phyloP scores from a whole-genome alignment of 2,797 vertebrate species.

The Acrossocheilus wenchowensis region DNA sequence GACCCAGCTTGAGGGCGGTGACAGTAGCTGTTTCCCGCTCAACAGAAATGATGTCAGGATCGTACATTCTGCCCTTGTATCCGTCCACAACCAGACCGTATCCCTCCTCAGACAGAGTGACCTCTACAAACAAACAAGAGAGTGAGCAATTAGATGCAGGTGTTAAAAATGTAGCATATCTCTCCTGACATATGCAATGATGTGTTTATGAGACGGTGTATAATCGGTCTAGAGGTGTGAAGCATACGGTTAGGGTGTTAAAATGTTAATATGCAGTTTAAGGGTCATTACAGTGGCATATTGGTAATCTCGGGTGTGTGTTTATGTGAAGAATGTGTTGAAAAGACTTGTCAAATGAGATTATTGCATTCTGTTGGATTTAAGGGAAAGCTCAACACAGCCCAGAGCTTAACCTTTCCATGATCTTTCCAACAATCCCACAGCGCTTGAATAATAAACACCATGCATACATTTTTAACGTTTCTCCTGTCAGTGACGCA shows the following conservation, averaged over 20 bases:
- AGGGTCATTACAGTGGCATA: background rate
- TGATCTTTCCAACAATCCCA: background rate
- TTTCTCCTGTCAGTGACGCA: background rate
- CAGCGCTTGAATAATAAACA: constrained; percentile 10
- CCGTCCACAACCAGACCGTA: constrained; percentile 65
- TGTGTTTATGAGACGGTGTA: background rate
- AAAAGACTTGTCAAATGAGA: background rate
- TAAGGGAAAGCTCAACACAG: background rate
- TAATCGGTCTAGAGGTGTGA: constrained; percentile 6
- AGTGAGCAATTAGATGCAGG: background rate
- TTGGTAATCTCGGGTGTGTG: background rate
- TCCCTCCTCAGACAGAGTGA: constrained; percentile 68
- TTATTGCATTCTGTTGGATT: background rate
- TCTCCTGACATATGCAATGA: constrained; percentile 1
- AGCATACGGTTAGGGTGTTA: background rate
- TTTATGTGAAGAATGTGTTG: background rate
- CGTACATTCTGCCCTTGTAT: constrained; percentile 48
- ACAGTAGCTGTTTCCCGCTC: constrained; percentile 63
- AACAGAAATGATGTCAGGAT: constrained; percentile 62
- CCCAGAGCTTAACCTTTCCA: constrained; percentile 11
- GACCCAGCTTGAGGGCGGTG: constrained; percentile 68
- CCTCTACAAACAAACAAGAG: constrained; percentile 61
- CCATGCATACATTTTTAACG: constrained; percentile 1
- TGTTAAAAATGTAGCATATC: background rate
- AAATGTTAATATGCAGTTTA: background rate